Conservation (phyloP, 1,140 invertebrate species). For the Ladona fulva region DNA sequence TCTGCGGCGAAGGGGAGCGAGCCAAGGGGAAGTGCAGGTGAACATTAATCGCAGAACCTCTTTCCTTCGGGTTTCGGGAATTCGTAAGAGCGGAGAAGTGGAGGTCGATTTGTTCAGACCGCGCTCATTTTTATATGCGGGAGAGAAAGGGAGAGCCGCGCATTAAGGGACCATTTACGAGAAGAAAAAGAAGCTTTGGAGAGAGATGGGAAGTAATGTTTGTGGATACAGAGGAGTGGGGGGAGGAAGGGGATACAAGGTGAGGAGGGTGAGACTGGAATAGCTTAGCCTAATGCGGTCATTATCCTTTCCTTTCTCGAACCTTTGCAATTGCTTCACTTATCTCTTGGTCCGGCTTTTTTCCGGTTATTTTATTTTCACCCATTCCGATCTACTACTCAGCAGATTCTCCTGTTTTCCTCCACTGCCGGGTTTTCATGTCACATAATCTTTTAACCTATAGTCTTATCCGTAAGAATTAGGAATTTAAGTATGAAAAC, state of each 20-base stretch:
- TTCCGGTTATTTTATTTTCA: not conserved
- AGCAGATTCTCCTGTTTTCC: not conserved
- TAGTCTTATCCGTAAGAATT: too few relatives aligned
- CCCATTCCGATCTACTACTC: not conserved
- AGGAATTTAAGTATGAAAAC: too few relatives aligned
- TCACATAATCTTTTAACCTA: too few relatives aligned
- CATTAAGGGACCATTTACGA: not conserved
- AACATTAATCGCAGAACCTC: not conserved
- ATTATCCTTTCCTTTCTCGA: not conserved
- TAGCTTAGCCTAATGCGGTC: slow-evolving; percentile 3
- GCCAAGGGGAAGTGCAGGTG: not conserved
- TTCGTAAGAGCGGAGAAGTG: not conserved
- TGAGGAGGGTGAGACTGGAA: not conserved
- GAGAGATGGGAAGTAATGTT: not conserved
- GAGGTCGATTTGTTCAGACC: not conserved
- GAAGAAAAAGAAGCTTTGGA: not conserved
- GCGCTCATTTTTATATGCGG: not conserved
- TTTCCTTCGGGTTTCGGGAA: not conserved
- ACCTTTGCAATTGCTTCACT: not conserved
- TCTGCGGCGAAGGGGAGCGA: not conserved
- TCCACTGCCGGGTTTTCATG: too few relatives aligned
- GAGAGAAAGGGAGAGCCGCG: not conserved
- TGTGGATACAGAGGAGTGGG: not conserved
- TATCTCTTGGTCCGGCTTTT: not conserved
- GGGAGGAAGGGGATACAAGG: not conserved